Evolutionary conservation across 1,140 invertebrate species (phyloP), one percentile per base, ranked within the genome.

Genomic region (Drosophila miranda): DNA sequence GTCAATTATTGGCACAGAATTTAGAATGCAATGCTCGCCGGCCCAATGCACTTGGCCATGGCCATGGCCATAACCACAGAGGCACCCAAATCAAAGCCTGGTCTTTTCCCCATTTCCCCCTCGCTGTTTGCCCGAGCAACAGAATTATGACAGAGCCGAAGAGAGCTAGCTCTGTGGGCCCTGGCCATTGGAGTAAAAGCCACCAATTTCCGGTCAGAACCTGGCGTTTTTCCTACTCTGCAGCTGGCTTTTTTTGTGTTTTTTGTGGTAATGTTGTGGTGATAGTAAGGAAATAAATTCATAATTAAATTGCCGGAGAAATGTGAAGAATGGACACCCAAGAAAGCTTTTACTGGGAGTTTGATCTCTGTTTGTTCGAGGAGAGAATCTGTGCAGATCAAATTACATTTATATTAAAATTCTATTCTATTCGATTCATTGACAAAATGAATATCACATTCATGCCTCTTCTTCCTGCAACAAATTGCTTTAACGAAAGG

Each of bases 1-100:
- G 80, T 83, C 80, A 83, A 83, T 83, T 83, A 83, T 84, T 86
- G 80, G 59, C 70, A 76, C 60, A 84, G 67, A 83, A 83, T 83
- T 80, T 76, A 71, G 80, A 84, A 83, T 78, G 68, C 68, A 51
- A 60, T 54, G 11, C 57, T 57, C 30, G 30, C 30, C 28, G 30
- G 30, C 30, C 30, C 30, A 34, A 34, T 38, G 61, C 63, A 75
- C 75, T 84, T 67, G 59, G 53, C 56, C 34, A 13, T 72, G 45
- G 49, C 69, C 69, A 72, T 62, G 67, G 67, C 64, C 64, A 71
- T 73, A 84, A 83, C 80, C 80, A 80, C 80, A 83, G 83, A 69
- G 72, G 59, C 80, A 82, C 66, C 78, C 78, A 81, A 81, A 81
- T 81, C 78, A 82, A 81, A 82, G 53, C 52, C 44, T 8, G 13